These are phyloP conservation scores for Recurvirostra avosetta DNA, from an alignment of 2,113 vertebrate genomes.

Conservation along the genomic window DNA sequence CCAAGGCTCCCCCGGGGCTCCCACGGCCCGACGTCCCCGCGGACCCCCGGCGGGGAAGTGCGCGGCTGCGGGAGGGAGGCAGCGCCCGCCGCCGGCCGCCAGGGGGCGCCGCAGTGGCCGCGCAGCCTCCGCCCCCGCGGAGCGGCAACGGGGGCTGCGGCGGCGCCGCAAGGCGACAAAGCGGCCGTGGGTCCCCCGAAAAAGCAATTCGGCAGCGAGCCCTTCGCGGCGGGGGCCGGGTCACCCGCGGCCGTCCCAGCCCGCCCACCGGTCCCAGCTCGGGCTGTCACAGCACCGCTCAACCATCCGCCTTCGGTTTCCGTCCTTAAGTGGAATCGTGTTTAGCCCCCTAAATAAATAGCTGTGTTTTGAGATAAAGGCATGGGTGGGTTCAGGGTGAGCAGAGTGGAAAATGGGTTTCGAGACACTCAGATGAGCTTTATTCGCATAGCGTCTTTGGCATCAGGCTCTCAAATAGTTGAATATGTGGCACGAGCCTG, in stretches of 20 bases:
- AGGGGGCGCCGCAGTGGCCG: background rate
- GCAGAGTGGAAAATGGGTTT: rapidly evolving
- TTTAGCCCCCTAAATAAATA: background rate
- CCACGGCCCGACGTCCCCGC: too few species aligned
- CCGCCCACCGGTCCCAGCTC: background rate
- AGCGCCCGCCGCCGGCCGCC: background rate
- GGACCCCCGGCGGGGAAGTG: too few species aligned
- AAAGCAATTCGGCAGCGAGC: rapidly evolving
- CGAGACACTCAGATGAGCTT: rapidly evolving
- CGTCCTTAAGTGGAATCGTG: rapidly evolving
- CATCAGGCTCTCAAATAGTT: background rate
- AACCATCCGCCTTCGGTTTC: rapidly evolving
- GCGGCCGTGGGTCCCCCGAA: too few species aligned
- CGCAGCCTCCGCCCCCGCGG: background rate
- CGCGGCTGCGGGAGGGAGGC: background rate
- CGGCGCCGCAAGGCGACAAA: too few species aligned
- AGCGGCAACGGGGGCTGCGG: too few species aligned
- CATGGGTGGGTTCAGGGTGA: rapidly evolving
- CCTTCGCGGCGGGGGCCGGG: background rate
- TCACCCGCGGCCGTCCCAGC: background rate
- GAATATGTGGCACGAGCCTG: background rate
- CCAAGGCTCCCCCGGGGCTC: background rate
- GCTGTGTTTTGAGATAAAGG: background rate
- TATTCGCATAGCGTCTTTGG: background rate
- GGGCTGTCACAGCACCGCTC: background rate